Evolutionary conservation across 2,113 vertebrate genomes (phyloP).

Genomic region (Thamnaconus septentrionalis): DNA sequence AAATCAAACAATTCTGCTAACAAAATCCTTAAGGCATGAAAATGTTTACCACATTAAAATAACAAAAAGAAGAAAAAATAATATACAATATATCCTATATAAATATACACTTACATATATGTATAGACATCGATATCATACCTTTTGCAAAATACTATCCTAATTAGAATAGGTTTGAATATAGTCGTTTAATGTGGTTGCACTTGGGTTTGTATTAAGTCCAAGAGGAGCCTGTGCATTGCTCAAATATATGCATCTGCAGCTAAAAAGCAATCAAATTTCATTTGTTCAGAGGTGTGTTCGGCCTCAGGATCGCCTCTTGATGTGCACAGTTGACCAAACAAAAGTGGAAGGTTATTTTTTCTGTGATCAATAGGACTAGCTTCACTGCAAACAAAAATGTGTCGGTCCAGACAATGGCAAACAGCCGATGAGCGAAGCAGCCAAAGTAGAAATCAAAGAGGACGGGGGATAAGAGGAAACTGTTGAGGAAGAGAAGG

Average conservation of each 20-base stretch:
- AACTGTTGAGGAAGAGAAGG: neutral
- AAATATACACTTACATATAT: neutral
- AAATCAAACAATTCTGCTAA: no score
- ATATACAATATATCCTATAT: neutral
- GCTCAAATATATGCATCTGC: no score
- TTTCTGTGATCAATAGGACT: conserved; percentile 49
- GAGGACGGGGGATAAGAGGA: conserved; percentile 8
- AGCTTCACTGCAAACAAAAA: conserved; percentile 47
- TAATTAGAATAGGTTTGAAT: no score
- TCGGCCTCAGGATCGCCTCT: conserved; percentile 1
- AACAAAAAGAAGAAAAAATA: neutral
- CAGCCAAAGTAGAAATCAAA: conserved; percentile 24
- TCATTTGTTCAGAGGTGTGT: conserved; percentile 1
- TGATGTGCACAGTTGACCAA: conserved; percentile 28
- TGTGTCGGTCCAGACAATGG: conserved; percentile 21
- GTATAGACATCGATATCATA: no score
- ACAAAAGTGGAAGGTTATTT: conserved; percentile 26
- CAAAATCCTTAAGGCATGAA: no score
- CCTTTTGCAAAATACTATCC: no score
- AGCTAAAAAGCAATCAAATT: no score
- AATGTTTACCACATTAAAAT: no score
- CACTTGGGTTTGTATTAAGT: no score
- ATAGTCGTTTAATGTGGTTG: no score
- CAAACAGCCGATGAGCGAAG: conserved; percentile 34
- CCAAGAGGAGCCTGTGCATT: no score